Evolutionary conservation across 2,888 invertebrate species (phyloP).

Genomic region (Crepidodera aurea): DNA sequence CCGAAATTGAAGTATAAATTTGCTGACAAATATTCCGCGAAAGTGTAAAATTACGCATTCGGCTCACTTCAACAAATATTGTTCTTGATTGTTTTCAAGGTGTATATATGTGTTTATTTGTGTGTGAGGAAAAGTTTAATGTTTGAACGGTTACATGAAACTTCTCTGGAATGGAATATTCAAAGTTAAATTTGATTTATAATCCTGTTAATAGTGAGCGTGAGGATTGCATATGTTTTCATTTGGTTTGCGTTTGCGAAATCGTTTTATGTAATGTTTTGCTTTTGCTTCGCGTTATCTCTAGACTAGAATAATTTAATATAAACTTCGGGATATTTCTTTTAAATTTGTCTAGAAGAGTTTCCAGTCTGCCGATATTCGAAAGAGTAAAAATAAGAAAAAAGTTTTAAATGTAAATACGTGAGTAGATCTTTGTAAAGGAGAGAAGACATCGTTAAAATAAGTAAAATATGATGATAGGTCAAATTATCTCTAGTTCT

Average conservation of each 20-base stretch:
- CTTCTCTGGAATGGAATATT: conserved; percentile 10
- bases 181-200: conserved; percentile 28
- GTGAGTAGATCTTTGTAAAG: not conserved
- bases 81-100: conserved; percentile 17
- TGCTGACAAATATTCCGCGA: not conserved
- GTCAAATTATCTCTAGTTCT: too few relatives aligned
- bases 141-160: conserved; percentile 1
- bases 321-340: conserved; percentile 5
- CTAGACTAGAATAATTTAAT: conserved; percentile 13
- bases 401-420: not conserved
- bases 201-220: conserved; percentile 18
- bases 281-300: conserved; percentile 4
- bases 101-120: not conserved
- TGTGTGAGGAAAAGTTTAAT: not conserved
- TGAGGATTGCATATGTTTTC: conserved; percentile 19
- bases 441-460: not conserved
- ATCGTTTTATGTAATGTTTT: conserved; percentile 3
- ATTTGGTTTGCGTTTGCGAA: conserved; percentile 11
- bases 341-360: conserved; percentile 3
- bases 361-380: conserved; percentile 3
- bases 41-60: conserved; percentile 2
- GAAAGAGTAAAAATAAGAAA: not conserved
- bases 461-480: too few relatives aligned
- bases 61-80: conserved; percentile 4
- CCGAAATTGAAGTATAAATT: too few relatives aligned